phyloP scores from a whole-genome alignment of 2,888 invertebrate species.

The Lochmaea crataegi region DNA sequence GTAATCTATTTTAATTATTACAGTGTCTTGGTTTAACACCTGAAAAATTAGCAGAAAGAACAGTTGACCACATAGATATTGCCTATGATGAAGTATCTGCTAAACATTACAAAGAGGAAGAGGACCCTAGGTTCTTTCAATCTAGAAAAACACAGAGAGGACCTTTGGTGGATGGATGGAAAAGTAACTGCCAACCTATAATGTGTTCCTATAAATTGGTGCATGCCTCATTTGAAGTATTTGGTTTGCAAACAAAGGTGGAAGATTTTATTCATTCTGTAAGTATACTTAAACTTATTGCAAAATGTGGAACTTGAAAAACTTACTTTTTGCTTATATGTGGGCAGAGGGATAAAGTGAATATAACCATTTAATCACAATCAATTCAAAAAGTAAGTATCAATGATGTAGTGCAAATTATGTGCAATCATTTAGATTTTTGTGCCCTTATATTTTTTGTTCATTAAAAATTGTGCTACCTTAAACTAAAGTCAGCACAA shows the following conservation, averaged over 20 bases:
- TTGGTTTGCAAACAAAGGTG: slow-evolving; percentile 90
- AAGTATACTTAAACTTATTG: too few relatives aligned
- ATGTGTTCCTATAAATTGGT: slow-evolving; percentile 96
- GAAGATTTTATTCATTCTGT: slow-evolving; percentile 90
- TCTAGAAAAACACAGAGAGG: slow-evolving; percentile 87
- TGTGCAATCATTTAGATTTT: too few relatives aligned
- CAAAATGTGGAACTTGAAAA: too few relatives aligned
- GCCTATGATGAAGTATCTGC: slow-evolving; percentile 87
- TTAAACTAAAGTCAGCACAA: too few relatives aligned
- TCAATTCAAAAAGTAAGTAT: too few relatives aligned
- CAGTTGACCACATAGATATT: slow-evolving; percentile 87
- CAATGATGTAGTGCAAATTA: too few relatives aligned
- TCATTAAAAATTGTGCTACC: too few relatives aligned
- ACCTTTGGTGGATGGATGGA: slow-evolving; percentile 87
- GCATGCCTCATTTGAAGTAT: slow-evolving; percentile 88
- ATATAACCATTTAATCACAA: too few relatives aligned
- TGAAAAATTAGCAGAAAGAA: slow-evolving; percentile 78
- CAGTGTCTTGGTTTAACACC: slow-evolving; percentile 80
- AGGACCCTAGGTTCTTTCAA: slow-evolving; percentile 87
- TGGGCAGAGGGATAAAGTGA: too few relatives aligned
- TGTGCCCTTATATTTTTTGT: too few relatives aligned
- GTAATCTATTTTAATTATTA: slow-evolving; percentile 52
- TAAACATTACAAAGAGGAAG: slow-evolving; percentile 90
- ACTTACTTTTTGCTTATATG: too few relatives aligned
- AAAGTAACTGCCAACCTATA: slow-evolving; percentile 77